A percentile compares a stretch with the other conserved stretches of the same genome.
Conservation (phyloP, 2,797 vertebrate genomes). For the Triplophysa yarkandensis region DNA sequence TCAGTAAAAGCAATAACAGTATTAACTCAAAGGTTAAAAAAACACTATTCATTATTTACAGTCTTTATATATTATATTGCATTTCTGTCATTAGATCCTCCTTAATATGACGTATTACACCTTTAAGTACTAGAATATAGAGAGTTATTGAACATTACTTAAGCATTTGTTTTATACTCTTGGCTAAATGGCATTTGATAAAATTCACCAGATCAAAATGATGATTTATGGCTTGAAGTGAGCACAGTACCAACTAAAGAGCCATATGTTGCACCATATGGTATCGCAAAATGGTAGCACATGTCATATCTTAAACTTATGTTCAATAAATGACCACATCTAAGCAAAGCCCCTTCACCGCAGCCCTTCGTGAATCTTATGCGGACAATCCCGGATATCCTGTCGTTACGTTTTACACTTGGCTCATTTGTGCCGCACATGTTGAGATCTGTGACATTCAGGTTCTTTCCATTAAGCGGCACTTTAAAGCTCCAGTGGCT, state of each 20-base stretch:
- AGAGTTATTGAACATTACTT: background rate
- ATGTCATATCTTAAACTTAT: conserved; percentile 54
- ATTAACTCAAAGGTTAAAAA: no score
- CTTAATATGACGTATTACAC: no score
- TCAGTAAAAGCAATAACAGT: no score
- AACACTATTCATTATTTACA: no score
- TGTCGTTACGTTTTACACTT: conserved; percentile 70
- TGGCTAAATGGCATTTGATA: background rate
- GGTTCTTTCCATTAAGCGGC: conserved; percentile 38
- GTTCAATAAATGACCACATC: conserved; percentile 63
- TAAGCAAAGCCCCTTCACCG: conserved; percentile 58
- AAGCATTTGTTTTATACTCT: background rate
- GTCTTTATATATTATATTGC: no score
- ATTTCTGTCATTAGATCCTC: no score
- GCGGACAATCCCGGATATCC: conserved; percentile 72
- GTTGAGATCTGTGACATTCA: conserved; percentile 58
- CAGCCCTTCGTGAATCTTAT: conserved; percentile 14
- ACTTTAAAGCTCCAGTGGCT: conserved; percentile 39
- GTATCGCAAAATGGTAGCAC: conserved; percentile 60
- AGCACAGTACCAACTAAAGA: conserved; percentile 26
- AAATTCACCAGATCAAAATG: conserved; percentile 9
- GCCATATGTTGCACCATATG: conserved; percentile 48
- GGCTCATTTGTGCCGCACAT: conserved; percentile 74
- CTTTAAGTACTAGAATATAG: background rate
- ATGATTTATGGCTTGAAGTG: background rate